phyloP scores from a whole-genome alignment of 2,888 invertebrate genomes.

The Agrotis clavis region DNA sequence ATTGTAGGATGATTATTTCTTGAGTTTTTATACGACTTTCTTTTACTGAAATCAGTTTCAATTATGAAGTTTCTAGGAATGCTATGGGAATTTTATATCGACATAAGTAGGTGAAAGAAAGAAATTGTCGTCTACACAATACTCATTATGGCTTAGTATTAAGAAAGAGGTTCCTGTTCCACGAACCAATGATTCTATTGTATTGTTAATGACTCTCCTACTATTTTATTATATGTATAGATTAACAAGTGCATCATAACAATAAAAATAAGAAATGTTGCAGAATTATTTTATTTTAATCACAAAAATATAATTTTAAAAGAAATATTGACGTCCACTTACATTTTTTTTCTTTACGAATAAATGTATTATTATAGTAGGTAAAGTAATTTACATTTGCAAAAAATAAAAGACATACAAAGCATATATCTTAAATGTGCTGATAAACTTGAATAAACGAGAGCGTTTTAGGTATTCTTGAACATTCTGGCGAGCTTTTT shows the following conservation, averaged over 20 bases:
- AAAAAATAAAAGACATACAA: no score
- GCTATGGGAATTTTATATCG: background rate
- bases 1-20: no score
- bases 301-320: background rate
- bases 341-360: background rate
- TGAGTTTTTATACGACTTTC: background rate
- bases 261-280: background rate
- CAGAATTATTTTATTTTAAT: background rate
- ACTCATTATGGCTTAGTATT: background rate
- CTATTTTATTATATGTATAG: no score
- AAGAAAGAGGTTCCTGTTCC: background rate
- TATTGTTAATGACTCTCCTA: no score
- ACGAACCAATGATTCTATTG: background rate
- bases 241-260: background rate
- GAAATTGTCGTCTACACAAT: background rate
- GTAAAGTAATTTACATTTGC: no score
- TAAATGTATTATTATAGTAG: no score
- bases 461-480: no score
- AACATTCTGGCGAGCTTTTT: no score
- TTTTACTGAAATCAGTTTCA: background rate
- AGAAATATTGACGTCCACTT: background rate
- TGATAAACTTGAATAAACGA: no score
- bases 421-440: no score
- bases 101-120: background rate
- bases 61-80: background rate